Conservation (phyloP, 1,140 invertebrate genomes). For the Nylanderia fulva region DNA sequence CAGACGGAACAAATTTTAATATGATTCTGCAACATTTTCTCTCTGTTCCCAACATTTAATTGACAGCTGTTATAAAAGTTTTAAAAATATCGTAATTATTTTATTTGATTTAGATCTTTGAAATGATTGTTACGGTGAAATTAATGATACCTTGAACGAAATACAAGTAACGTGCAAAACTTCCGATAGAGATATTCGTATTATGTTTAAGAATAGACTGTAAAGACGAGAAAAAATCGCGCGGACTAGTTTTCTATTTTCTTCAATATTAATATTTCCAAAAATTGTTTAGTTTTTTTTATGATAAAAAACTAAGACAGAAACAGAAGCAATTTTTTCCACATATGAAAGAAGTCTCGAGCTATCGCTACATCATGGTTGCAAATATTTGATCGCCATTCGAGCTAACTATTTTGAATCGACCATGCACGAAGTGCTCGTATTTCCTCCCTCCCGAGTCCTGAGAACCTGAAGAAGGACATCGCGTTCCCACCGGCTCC, state of each 20-base stretch:
- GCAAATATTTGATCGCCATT: slow-evolving; percentile 6
- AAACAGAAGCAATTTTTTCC: background rate
- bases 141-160: background rate
- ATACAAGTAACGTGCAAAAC: background rate
- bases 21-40: background rate
- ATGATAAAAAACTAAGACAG: background rate
- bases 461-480: slow-evolving; percentile 25
- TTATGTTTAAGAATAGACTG: too few species aligned
- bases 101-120: background rate
- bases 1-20: background rate
- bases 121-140: background rate
- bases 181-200: slow-evolving; percentile 16
- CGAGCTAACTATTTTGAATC: slow-evolving; percentile 19
- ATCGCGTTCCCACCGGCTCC: slow-evolving; percentile 73
- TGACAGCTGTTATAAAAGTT: background rate
- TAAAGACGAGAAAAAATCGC: too few species aligned
- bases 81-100: background rate
- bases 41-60: background rate
- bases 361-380: background rate
- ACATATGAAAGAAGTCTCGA: too few species aligned
- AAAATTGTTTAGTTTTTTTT: background rate
- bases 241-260: too few species aligned
- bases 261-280: background rate
- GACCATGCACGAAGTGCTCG: background rate
- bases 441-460: slow-evolving; percentile 17